Conservation (phyloP, 2,113 vertebrate species). For the Forbesichthys papilliferus region DNA sequence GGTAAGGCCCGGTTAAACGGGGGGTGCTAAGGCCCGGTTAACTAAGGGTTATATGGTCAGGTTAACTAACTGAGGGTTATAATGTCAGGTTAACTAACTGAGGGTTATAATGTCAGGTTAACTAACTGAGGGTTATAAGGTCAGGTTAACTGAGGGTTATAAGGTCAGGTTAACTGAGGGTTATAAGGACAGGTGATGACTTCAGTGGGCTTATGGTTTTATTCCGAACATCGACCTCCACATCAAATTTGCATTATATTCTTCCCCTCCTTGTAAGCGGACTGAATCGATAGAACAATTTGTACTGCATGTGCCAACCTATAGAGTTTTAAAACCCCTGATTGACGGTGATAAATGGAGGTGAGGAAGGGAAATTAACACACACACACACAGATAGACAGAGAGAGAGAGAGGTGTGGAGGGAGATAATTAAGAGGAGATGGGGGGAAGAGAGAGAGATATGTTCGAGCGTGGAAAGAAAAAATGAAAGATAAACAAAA, state of each 20-base stretch:
- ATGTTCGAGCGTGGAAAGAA: background rate
- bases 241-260: conserved; percentile 60
- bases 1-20: too few species aligned
- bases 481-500: too few species aligned
- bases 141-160: too few species aligned
- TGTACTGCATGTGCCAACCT: too few species aligned
- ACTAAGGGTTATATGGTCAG: too few species aligned
- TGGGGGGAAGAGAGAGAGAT: background rate
- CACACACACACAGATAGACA: background rate
- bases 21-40: too few species aligned
- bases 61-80: too few species aligned
- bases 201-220: conserved; percentile 43
- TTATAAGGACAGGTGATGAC: background rate
- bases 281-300: too few species aligned
- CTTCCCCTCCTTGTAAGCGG: conserved; percentile 30
- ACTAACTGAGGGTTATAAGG: too few species aligned
- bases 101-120: too few species aligned
- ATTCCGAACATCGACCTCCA: conserved; percentile 63
- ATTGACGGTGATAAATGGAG: conserved; percentile 68
- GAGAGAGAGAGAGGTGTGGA: background rate
- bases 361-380: background rate
- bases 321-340: conserved; percentile 55
- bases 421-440: background rate
- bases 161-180: too few species aligned
- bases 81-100: too few species aligned